These are phyloP conservation scores for Trissolcus japonicus DNA, from an alignment of 2,888 invertebrate species.

Conservation along the genomic window DNA sequence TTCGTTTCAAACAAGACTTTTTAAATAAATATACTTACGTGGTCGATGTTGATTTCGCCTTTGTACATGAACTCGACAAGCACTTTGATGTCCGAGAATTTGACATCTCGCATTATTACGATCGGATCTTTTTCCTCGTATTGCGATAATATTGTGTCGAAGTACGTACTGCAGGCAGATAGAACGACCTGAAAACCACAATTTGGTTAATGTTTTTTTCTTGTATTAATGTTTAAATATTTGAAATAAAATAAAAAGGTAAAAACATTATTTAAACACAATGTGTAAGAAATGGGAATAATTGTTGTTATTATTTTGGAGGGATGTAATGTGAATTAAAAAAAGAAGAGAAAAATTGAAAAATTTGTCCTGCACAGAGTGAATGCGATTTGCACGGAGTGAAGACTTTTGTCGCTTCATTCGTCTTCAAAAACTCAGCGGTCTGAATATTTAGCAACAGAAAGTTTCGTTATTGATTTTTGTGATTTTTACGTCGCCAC, in stretches of 20 bases:
- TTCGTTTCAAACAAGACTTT: too few relatives aligned
- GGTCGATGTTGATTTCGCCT: conserved; percentile 95
- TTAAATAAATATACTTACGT: conserved; percentile 81
- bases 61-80: conserved; percentile 96
- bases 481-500: conserved; percentile 76
- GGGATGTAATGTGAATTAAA: background rate
- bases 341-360: background rate
- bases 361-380: too few relatives aligned
- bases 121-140: conserved; percentile 89
- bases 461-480: conserved; percentile 75
- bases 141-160: conserved; percentile 90
- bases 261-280: too few relatives aligned
- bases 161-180: conserved; percentile 94
- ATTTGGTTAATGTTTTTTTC: conserved; percentile 3
- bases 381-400: too few relatives aligned
- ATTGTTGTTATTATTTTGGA: too few relatives aligned
- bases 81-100: conserved; percentile 92
- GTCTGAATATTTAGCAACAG: conserved; percentile 76
- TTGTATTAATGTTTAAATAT: too few relatives aligned
- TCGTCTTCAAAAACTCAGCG: conserved; percentile 70
- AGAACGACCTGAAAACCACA: conserved; percentile 83
- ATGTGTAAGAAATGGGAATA: too few relatives aligned
- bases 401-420: conserved; percentile 61
- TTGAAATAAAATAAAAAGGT: too few relatives aligned
- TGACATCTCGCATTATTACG: conserved; percentile 92